Percentiles rank a stretch among this genome's conserved stretches.
Conservation (phyloP, 1,140 invertebrate genomes). For the Heliconius nattereri region DNA sequence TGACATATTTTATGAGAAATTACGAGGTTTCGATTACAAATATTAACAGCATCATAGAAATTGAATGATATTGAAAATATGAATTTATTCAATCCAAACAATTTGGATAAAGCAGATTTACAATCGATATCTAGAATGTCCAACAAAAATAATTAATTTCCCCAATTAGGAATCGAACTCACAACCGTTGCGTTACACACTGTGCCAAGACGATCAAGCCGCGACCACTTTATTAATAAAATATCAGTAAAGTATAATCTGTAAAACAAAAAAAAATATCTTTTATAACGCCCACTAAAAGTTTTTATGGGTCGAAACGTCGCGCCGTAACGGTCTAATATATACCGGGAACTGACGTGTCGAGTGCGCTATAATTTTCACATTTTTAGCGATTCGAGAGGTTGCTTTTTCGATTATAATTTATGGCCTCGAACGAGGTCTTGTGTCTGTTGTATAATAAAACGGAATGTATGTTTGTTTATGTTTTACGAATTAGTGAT, state of each 20-base stretch:
- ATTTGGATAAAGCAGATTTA: too few relatives aligned
- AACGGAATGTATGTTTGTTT: constrained; percentile 2
- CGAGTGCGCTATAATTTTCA: constrained; percentile 72
- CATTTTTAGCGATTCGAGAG: constrained; percentile 70
- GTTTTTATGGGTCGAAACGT: constrained; percentile 75
- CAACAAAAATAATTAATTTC: too few relatives aligned
- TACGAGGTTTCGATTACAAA: not conserved
- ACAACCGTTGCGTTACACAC: too few relatives aligned
- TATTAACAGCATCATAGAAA: not conserved
- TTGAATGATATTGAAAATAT: too few relatives aligned
- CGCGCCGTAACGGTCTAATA: constrained; percentile 77
- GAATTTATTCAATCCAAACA: too few relatives aligned
- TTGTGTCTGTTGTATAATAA: constrained; percentile 16
- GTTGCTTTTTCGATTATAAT: constrained; percentile 74
- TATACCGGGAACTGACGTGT: constrained; percentile 61
- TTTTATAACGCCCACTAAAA: constrained; percentile 76
- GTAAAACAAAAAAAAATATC: constrained; percentile 58
- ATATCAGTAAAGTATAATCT: constrained; percentile 58
- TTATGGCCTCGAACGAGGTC: constrained; percentile 61
- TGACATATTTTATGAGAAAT: not conserved
- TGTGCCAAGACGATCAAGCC: too few relatives aligned
- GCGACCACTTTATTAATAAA: constrained; percentile 55
- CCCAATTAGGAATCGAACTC: too few relatives aligned
- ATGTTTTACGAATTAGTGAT: not conserved
- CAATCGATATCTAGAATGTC: too few relatives aligned